These are phyloP conservation scores for Unio delphinus DNA, from an alignment of 2,888 invertebrate species.

Conservation along the genomic window DNA sequence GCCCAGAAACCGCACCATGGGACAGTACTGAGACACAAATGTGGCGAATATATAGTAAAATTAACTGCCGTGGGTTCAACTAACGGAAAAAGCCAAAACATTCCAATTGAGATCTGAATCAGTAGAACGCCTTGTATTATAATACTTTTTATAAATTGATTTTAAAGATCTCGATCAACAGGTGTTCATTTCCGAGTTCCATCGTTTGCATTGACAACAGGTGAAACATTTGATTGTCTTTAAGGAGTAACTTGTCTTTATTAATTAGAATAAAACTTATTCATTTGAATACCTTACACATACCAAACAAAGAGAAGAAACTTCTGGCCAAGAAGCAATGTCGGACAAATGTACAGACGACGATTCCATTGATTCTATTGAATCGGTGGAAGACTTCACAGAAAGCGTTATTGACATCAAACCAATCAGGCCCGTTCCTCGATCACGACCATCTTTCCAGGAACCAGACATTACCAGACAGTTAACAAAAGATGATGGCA, in stretches of 20 bases:
- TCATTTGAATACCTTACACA: no score
- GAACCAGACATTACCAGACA: no score
- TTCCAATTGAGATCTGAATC: no score
- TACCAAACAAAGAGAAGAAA: not conserved
- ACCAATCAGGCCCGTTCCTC: not conserved
- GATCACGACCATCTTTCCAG: no score
- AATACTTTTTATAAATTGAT: not conserved
- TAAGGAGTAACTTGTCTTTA: not conserved
- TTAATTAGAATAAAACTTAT: no score
- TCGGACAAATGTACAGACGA: constrained; percentile 20
- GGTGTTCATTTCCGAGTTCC: not conserved
- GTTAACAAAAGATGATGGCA: no score
- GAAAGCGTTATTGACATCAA: constrained; percentile 17
- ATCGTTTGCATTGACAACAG: not conserved
- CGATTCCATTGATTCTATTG: constrained; percentile 21
- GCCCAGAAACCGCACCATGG: no score
- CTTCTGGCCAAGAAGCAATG: constrained; percentile 3
- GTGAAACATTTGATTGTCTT: not conserved
- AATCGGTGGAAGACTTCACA: constrained; percentile 25
- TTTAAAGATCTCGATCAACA: not conserved
- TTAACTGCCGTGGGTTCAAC: no score
- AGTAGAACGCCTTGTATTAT: no score
- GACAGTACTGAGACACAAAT: no score
- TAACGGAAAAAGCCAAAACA: no score
- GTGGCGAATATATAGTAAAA: no score